Conservation (phyloP, 2,888 invertebrate species). For the Drymonia ruficornis region DNA sequence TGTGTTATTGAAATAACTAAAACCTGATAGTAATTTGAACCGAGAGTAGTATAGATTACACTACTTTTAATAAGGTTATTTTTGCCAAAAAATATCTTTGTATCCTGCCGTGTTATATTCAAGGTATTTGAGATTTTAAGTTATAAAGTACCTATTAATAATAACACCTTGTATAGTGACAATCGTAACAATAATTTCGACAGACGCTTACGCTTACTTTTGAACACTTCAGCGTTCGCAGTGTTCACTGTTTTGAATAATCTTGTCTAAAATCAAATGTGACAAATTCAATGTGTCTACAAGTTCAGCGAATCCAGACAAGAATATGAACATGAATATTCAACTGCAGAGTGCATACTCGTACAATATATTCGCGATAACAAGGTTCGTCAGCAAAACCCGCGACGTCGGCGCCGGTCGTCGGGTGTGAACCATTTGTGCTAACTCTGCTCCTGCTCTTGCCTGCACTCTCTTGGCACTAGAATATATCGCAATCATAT, state of each 20-base stretch:
- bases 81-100: no score
- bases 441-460: conserved; percentile 53
- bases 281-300: conserved; percentile 23
- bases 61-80: no score
- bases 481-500: conserved; percentile 42
- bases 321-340: conserved; percentile 78
- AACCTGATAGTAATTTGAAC: no score
- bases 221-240: neutral
- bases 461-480: conserved; percentile 57
- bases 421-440: conserved; percentile 54
- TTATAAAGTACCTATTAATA: no score
- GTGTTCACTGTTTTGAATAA: neutral
- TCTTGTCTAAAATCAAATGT: neutral
- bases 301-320: conserved; percentile 38
- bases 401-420: conserved; percentile 40
- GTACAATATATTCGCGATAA: conserved; percentile 72
- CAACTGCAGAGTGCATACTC: conserved; percentile 63
- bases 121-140: no score
- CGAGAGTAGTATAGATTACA: no score
- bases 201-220: no score
- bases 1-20: no score
- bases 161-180: no score
- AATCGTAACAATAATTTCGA: no score
- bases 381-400: conserved; percentile 81
- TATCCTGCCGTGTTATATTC: no score